Percentiles rank a stretch among this genome's conserved stretches.
phyloP scores from a whole-genome alignment of 2,888 invertebrate genomes.

The Norana najaformis region DNA sequence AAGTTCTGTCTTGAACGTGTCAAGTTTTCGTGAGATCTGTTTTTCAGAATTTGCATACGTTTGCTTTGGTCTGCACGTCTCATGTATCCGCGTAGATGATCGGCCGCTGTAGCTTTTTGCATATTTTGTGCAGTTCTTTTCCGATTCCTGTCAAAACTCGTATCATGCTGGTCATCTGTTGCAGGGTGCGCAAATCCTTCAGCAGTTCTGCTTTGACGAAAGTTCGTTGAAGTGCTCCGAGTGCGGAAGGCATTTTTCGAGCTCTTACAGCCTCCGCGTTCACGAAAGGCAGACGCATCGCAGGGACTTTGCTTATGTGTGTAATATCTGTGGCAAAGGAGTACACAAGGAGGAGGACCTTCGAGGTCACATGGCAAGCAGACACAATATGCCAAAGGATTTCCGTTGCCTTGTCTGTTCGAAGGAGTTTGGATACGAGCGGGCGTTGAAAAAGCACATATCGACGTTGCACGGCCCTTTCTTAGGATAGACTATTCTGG shows the following conservation, averaged over 20 bases:
- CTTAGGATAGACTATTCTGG: not conserved
- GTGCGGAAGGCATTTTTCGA: not conserved
- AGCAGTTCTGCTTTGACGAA: not conserved
- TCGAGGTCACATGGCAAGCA: not conserved
- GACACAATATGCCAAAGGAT: not conserved
- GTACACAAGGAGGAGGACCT: not conserved
- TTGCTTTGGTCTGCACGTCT: not conserved
- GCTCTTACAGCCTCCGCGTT: not conserved
- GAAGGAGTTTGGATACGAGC: not conserved
- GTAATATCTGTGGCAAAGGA: not conserved
- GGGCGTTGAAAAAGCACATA: not conserved
- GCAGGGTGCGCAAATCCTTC: not conserved
- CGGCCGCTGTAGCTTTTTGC: too few species aligned
- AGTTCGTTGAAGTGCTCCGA: not conserved
- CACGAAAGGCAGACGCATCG: not conserved
- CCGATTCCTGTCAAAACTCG: not conserved
- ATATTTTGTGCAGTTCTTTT: not conserved
- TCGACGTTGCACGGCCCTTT: not conserved
- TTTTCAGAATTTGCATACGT: not conserved
- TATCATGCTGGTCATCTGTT: conserved; percentile 18
- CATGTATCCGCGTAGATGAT: too few species aligned
- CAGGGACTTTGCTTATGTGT: not conserved
- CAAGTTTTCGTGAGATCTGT: not conserved
- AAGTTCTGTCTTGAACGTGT: not conserved
- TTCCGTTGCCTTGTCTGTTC: not conserved